Evolutionary conservation across 2,888 invertebrate genomes (phyloP).

Genomic region (Cerastis rubricosa): DNA sequence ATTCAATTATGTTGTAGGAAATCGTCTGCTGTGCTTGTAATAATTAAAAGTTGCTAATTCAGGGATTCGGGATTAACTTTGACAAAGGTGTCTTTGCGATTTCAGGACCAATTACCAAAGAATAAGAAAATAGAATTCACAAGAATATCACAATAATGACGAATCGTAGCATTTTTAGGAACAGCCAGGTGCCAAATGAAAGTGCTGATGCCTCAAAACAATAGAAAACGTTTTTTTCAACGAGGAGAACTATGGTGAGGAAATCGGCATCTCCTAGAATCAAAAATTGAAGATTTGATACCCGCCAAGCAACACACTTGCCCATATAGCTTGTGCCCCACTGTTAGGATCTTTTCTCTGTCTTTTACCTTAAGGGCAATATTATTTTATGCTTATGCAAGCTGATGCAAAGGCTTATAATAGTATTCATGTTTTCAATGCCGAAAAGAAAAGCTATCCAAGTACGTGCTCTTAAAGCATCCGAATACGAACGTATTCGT

Average conservation of each 20-base stretch:
- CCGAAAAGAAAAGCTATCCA: constrained; percentile 22
- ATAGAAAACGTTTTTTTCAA: not conserved
- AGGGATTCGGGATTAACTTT: not conserved
- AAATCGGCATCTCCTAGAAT: no score
- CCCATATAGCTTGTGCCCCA: no score
- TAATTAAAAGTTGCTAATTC: not conserved
- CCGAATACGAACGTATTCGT: constrained; percentile 46
- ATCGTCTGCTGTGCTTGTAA: not conserved
- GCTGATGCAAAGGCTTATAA: no score
- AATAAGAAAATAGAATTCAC: not conserved
- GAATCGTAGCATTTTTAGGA: not conserved
- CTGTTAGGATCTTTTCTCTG: not conserved
- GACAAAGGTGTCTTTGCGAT: not conserved
- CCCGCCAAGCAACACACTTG: no score
- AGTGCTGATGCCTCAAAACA: not conserved
- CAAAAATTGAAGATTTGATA: no score
- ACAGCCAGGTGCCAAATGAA: not conserved
- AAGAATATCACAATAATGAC: not conserved
- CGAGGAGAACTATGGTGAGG: no score
- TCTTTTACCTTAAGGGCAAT: not conserved
- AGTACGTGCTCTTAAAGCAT: constrained; percentile 27
- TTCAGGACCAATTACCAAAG: not conserved
- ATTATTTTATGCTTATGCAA: not conserved
- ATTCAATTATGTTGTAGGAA: not conserved
- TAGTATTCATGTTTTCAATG: constrained; percentile 1